Evolutionary conservation across 1,140 invertebrate genomes (phyloP).

Genomic region (Camponotus vicinus): DNA sequence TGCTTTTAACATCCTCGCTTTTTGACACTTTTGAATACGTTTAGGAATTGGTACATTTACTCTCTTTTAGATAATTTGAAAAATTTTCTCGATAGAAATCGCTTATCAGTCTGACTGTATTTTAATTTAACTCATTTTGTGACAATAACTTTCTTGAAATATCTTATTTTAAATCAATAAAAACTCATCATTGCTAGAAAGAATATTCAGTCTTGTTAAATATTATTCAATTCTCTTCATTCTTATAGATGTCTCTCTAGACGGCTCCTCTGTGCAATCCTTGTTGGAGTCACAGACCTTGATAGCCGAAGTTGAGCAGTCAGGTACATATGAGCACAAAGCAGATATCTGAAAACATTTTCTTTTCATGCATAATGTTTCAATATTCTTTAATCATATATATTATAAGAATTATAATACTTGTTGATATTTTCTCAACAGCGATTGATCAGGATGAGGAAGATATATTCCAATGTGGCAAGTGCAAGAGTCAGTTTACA

Average conservation of each 20-base stretch:
- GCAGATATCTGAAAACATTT: neutral
- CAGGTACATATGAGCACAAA: conserved; percentile 72
- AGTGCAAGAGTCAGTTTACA: conserved; percentile 89
- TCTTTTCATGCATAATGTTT: neutral
- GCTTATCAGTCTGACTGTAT: too few species aligned
- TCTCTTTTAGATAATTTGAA: neutral
- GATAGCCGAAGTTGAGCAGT: conserved; percentile 82
- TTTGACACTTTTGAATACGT: too few species aligned
- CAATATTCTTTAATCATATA: neutral
- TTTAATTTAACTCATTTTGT: too few species aligned
- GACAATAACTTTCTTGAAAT: neutral
- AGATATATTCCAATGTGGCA: conserved; percentile 90
- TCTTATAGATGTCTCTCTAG: conserved; percentile 81
- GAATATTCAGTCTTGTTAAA: conserved; percentile 1
- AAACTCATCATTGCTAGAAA: neutral
- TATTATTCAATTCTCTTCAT: conserved; percentile 16
- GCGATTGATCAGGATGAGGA: conserved; percentile 87
- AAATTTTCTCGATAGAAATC: too few species aligned
- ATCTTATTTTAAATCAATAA: neutral
- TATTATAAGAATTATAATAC: neutral
- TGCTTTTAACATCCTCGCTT: neutral
- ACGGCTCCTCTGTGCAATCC: conserved; percentile 83
- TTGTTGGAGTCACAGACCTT: conserved; percentile 82
- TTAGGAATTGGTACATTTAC: neutral
- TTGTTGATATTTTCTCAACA: conserved; percentile 55